Evolutionary conservation across 2,888 invertebrate species (phyloP), one percentile per base, ranked within the genome.

Genomic region (Pollenia angustigena): DNA sequence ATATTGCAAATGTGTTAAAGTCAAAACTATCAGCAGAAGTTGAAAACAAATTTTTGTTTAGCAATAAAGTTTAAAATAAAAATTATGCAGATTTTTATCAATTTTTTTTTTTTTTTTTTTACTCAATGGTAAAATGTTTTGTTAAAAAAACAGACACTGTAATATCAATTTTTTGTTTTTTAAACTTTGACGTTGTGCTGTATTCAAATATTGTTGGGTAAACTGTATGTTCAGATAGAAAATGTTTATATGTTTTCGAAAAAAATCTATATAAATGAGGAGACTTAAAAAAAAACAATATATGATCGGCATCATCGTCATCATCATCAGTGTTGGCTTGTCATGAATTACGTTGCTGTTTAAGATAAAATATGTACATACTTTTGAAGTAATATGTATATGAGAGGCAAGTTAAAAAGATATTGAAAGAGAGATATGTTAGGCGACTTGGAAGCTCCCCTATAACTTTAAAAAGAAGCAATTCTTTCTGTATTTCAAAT

Each of bases 71-170:
- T 79, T 64, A 58, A 75, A 71, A 69, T 71, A 72, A 80, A 71
- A 84, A 87, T 84, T 84, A 87, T 87, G 83, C 86, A 87, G 84
- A 87, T 87, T 87, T 76, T 87, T 71, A 84, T 87, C 84, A 81
- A 62, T 48, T 79, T 72, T 62, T 52, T 64, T 46, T 42, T 52
- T 71, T 18, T 62, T 54, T 74, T 23, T 50, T 76, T 66, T 52
- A 16, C 52, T 68, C 18, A 48, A 76, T 66, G 76, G 23, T 52
- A 80, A 69, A 60, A 48, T 18, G 16, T 6, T 78, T 78, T 58
- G 68, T 44, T 18, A 16, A 52, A 32, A 40, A 56, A 50, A 3
- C 40, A 83, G 40, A 68, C 79, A 62, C 52, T 48, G 74, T 74
- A 66, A 54, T 81, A 81, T 85, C 68, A 85, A 78, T 71, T 81